These are phyloP conservation scores for Eudorcas thomsonii DNA, from an alignment of 2,113 vertebrate species.

Conservation along the genomic window DNA sequence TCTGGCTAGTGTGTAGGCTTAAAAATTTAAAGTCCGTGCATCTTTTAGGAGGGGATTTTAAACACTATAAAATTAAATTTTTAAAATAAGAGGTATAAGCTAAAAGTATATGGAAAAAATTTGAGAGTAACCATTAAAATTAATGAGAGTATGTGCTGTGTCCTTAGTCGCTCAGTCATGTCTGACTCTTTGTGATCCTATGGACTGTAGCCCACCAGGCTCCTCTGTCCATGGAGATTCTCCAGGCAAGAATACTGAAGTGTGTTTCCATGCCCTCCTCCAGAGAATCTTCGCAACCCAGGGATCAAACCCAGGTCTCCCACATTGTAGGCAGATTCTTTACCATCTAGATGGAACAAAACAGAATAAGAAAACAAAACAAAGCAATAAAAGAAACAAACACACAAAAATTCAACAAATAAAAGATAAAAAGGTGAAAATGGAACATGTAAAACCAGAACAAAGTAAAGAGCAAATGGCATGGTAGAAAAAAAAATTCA, in stretches of 20 bases:
- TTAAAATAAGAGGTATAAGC: not conserved
- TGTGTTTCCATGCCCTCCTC: not conserved
- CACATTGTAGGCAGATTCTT: not conserved
- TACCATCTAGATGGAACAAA: not conserved
- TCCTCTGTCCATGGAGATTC: not conserved
- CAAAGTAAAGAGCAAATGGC: not conserved
- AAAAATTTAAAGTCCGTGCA: not conserved
- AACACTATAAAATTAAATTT: not conserved
- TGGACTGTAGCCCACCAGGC: not conserved
- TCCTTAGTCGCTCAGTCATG: rapidly evolving
- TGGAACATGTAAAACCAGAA: not conserved
- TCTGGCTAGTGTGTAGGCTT: not conserved
- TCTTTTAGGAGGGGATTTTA: not conserved
- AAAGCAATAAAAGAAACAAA: not conserved
- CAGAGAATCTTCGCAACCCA: not conserved
- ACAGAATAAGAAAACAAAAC: not conserved
- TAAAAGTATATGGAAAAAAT: not conserved
- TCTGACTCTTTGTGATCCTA: not conserved
- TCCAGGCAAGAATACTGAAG: not conserved
- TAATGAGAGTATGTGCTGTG: not conserved
- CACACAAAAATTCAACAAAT: not conserved
- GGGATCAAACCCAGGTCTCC: not conserved
- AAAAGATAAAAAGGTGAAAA: not conserved
- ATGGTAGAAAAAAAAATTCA: not conserved
- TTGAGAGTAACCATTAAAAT: not conserved